A percentile compares a stretch with the other conserved stretches of the same genome.
These are phyloP conservation scores for Taeniopygia guttata DNA, from an alignment of 2,797 vertebrate species.

Conservation along the genomic window DNA sequence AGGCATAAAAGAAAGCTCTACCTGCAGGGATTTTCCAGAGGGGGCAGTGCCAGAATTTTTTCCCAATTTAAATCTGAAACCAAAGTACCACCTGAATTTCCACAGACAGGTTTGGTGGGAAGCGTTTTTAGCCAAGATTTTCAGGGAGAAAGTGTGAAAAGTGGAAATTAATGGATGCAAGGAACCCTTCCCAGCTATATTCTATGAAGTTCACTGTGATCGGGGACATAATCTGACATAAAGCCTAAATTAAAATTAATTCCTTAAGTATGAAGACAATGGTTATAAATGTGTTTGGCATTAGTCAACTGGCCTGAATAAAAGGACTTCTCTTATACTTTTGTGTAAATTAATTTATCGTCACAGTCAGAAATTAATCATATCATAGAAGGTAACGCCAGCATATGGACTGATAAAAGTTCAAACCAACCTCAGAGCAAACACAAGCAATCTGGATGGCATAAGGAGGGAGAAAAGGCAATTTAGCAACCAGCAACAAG, in stretches of 20 bases:
- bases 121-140: neutral
- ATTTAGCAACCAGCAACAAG: neutral
- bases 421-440: neutral
- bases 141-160: neutral
- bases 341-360: neutral
- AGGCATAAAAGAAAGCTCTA: neutral
- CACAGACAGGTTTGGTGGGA: rapidly evolving
- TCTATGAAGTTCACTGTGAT: neutral
- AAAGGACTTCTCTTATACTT: neutral
- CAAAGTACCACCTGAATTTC: neutral
- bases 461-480: neutral
- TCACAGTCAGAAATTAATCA: neutral
- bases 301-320: neutral
- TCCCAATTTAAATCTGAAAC: neutral
- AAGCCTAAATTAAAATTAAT: neutral
- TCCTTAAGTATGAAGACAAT: neutral
- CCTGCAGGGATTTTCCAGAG: neutral
- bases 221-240: neutral
- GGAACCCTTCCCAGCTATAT: neutral
- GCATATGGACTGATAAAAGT: neutral
- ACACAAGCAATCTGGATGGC: neutral
- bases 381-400: neutral
- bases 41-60: neutral
- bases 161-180: neutral
- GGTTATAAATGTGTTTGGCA: neutral